Conservation (phyloP, 1,140 invertebrate genomes). For the Bradynema listronoti region DNA sequence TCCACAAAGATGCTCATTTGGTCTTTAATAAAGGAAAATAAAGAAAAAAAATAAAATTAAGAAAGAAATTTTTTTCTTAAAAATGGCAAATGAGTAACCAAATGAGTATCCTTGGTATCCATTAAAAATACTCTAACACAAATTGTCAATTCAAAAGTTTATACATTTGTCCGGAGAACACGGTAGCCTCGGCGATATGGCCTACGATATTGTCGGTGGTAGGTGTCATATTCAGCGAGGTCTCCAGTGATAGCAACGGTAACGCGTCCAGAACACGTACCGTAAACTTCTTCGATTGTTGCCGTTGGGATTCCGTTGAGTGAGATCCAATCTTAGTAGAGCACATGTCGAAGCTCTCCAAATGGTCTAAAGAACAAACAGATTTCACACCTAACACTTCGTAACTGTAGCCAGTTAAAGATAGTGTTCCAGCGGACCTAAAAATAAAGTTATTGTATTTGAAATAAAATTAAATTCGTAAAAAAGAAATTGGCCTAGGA, state of each 20-base stretch:
- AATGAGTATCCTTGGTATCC: too few relatives aligned
- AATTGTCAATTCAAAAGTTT: too few relatives aligned
- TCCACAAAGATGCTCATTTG: too few relatives aligned
- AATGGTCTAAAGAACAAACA: conserved; percentile 34
- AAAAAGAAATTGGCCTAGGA: conserved; percentile 28
- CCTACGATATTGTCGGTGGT: conserved; percentile 35
- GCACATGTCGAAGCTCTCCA: not conserved
- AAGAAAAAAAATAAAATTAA: too few relatives aligned
- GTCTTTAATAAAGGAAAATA: too few relatives aligned
- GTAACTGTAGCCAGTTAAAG: conserved; percentile 49
- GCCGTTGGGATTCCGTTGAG: not conserved
- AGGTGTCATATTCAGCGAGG: conserved; percentile 34
- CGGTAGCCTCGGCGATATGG: conserved; percentile 46
- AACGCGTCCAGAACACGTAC: conserved; percentile 47
- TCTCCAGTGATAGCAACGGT: conserved; percentile 43
- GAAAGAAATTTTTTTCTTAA: too few relatives aligned
- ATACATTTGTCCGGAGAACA: conserved; percentile 55
- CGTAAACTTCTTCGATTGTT: conserved; percentile 20
- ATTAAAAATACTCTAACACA: not conserved
- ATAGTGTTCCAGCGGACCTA: conserved; percentile 43
- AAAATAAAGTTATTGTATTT: conserved; percentile 7
- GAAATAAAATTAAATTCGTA: not conserved
- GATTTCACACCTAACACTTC: conserved; percentile 52
- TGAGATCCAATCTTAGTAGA: conserved; percentile 2
- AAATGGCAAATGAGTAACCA: too few relatives aligned